Conservation (phyloP, 1,140 invertebrate genomes). For the Stenopsyche tienmushanensis region DNA sequence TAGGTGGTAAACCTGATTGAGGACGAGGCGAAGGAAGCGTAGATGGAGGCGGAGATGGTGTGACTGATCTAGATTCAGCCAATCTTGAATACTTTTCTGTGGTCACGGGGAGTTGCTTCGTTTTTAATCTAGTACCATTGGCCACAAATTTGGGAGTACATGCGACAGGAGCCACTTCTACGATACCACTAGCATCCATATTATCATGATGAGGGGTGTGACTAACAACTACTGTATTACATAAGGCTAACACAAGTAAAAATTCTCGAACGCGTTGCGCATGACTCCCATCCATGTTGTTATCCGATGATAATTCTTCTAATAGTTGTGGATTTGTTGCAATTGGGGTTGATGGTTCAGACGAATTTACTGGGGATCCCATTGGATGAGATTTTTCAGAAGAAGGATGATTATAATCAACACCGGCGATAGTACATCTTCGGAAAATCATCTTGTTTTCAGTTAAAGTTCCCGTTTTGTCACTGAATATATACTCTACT, state of each 20-base stretch:
- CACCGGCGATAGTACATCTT: slow-evolving; percentile 82
- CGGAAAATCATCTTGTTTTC: slow-evolving; percentile 98
- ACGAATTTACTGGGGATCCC: slow-evolving; percentile 41
- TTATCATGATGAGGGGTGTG: slow-evolving; percentile 84
- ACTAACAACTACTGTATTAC: slow-evolving; percentile 95
- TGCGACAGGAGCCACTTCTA: slow-evolving; percentile 49
- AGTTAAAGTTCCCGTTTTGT: slow-evolving; percentile 96
- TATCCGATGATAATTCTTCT: slow-evolving; percentile 59
- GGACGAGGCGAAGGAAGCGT: slow-evolving; percentile 49
- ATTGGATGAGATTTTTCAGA: slow-evolving; percentile 43
- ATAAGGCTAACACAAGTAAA: slow-evolving; percentile 87
- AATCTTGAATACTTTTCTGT: slow-evolving; percentile 62
- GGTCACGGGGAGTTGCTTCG: slow-evolving; percentile 33
- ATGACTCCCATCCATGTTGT: slow-evolving; percentile 43
- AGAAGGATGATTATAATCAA: slow-evolving; percentile 83
- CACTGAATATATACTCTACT: slow-evolving; percentile 95
- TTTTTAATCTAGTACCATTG: slow-evolving; percentile 37
- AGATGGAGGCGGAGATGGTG: slow-evolving; percentile 70
- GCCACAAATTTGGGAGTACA: slow-evolving; percentile 39
- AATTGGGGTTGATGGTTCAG: slow-evolving; percentile 56
- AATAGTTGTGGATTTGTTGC: slow-evolving; percentile 66
- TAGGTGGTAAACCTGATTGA: slow-evolving; percentile 52
- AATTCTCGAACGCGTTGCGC: slow-evolving; percentile 77
- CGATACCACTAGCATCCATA: slow-evolving; percentile 79
- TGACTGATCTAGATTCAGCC: slow-evolving; percentile 70